phyloP scores from a whole-genome alignment of 2,888 invertebrate species.

The Smittia sp. region DNA sequence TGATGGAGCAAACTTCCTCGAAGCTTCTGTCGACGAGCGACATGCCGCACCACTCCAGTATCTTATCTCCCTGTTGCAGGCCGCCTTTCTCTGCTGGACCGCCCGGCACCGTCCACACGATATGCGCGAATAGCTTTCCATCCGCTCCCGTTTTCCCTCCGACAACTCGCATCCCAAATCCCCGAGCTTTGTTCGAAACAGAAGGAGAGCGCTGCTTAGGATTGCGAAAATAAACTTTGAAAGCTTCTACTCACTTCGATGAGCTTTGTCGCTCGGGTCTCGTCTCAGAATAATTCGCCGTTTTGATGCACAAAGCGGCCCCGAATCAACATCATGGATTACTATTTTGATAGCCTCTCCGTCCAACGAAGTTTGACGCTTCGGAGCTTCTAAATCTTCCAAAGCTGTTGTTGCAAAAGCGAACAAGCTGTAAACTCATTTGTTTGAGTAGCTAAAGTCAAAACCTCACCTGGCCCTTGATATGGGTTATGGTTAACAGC shows the following conservation, averaged over 20 bases:
- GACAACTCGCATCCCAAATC: conserved; percentile 92
- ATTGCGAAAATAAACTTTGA: not conserved
- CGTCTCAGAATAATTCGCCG: conserved; percentile 71
- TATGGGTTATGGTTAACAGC: conserved; percentile 53
- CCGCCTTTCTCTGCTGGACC: conserved; percentile 90
- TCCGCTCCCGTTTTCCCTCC: conserved; percentile 86
- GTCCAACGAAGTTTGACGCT: conserved; percentile 82
- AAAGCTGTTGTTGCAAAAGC: conserved; percentile 51
- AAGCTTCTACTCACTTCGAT: conserved; percentile 70
- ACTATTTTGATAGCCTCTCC: conserved; percentile 91
- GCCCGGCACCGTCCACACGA: conserved; percentile 88
- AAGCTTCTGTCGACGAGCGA: conserved; percentile 87
- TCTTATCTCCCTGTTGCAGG: conserved; percentile 86
- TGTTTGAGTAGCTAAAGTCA: not conserved
- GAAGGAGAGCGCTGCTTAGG: not conserved
- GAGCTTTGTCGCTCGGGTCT: conserved; percentile 80
- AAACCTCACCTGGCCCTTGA: conserved; percentile 47
- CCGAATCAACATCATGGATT: conserved; percentile 87
- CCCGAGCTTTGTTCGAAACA: conserved; percentile 62
- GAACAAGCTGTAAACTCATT: not conserved
- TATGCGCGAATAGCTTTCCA: conserved; percentile 83
- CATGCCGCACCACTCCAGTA: conserved; percentile 88
- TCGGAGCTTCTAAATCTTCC: conserved; percentile 61
- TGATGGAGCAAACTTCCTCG: conserved; percentile 87
- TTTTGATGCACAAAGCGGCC: conserved; percentile 63